These are phyloP conservation scores for Coregonus ussuriensis DNA, from an alignment of 2,797 vertebrate genomes.

Conservation along the genomic window DNA sequence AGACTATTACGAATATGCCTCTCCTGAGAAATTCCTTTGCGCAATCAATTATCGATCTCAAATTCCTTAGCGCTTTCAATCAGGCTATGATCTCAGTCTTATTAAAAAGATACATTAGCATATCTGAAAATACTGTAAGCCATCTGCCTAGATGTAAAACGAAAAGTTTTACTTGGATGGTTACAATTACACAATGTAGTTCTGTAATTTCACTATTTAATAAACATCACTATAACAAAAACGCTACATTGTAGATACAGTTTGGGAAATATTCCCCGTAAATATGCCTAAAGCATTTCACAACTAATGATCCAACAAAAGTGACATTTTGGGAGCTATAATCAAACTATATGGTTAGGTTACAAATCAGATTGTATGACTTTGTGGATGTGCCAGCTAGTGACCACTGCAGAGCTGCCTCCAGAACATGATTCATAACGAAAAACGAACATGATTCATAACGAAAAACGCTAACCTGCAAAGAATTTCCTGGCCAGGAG, in stretches of 20 bases:
- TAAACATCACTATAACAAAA: not conserved
- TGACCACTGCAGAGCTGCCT: not conserved
- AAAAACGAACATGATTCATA: too few species aligned
- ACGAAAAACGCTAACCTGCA: too few species aligned
- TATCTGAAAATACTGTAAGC: not conserved
- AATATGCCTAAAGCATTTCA: too few species aligned
- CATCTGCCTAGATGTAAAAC: not conserved
- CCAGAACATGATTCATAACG: too few species aligned
- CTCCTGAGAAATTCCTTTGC: conserved; percentile 1
- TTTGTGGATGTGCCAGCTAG: not conserved
- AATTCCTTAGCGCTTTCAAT: not conserved
- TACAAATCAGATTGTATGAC: too few species aligned
- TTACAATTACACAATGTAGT: not conserved
- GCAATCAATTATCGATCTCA: not conserved
- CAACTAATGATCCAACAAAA: too few species aligned
- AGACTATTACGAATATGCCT: not conserved
- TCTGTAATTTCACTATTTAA: not conserved
- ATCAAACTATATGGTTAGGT: too few species aligned
- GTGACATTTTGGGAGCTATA: too few species aligned
- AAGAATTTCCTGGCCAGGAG: not conserved
- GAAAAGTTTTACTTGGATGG: not conserved
- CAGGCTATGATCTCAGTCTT: not conserved
- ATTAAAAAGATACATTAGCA: not conserved
- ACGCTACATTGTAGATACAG: too few species aligned
- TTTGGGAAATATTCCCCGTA: too few species aligned